These are phyloP conservation scores for Ceyx melanurus DNA, from an alignment of 2,113 vertebrate genomes.

Conservation along the genomic window DNA sequence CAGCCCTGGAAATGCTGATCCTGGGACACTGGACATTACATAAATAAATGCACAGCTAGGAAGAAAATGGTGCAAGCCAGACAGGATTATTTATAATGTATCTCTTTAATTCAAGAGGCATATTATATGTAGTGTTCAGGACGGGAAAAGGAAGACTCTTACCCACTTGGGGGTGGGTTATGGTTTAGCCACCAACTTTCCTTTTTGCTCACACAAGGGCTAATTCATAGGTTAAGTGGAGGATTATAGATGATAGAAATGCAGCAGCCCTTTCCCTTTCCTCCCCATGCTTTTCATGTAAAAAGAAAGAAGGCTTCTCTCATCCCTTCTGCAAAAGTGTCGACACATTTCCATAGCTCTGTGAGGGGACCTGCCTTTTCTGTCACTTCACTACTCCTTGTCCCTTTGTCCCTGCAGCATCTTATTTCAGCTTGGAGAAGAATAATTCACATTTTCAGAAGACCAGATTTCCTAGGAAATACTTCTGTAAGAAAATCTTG, in stretches of 20 bases:
- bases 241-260: conserved; percentile 67
- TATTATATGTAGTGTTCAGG: conserved; percentile 30
- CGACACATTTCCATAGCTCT: conserved; percentile 55
- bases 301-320: conserved; percentile 63
- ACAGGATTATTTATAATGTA: conserved; percentile 54
- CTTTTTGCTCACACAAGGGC: conserved; percentile 66
- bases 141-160: conserved; percentile 62
- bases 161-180: conserved; percentile 24
- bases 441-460: conserved; percentile 46
- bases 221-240: conserved; percentile 71
- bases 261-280: conserved; percentile 58
- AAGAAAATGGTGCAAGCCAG: conserved; percentile 53
- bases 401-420: conserved; percentile 56
- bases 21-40: background rate
- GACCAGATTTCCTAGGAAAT: conserved; percentile 38
- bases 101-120: conserved; percentile 56
- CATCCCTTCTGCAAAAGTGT: conserved; percentile 58
- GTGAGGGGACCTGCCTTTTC: conserved; percentile 63
- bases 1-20: conserved; percentile 24
- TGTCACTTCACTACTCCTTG: conserved; percentile 40
- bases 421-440: conserved; percentile 45
- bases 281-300: conserved; percentile 54
- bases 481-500: conserved; percentile 13
- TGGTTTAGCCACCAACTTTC: conserved; percentile 62
- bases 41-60: conserved; percentile 35